A percentile compares a stretch with the other conserved stretches of the same genome.
These are phyloP conservation scores for Macaria liturata DNA, from an alignment of 2,888 invertebrate species.

Conservation along the genomic window DNA sequence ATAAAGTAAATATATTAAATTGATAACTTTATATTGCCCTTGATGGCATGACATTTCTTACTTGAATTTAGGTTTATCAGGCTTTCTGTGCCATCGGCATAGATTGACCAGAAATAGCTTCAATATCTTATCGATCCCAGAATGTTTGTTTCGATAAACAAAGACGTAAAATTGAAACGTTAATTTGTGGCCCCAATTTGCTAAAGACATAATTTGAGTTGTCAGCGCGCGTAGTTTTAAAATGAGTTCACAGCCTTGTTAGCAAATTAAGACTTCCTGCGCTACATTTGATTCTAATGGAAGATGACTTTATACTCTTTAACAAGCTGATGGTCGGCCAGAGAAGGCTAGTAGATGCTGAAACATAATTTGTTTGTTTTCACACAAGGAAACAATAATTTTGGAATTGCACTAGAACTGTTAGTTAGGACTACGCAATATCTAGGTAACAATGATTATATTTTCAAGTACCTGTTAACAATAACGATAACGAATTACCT, in stretches of 20 bases:
- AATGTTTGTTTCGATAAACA: too few species aligned
- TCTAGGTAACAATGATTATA: too few species aligned
- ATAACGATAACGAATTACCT: too few species aligned
- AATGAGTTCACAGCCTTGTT: slow-evolving; percentile 18
- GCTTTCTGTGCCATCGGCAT: slow-evolving; percentile 16
- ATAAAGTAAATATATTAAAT: too few species aligned
- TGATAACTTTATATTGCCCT: slow-evolving; percentile 8
- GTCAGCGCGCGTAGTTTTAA: slow-evolving; percentile 11
- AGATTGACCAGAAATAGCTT: slow-evolving; percentile 17
- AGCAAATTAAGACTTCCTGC: slow-evolving; percentile 19
- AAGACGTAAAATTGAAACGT: background rate
- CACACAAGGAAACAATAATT: too few species aligned
- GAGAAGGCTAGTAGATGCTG: background rate
- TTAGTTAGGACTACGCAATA: too few species aligned
- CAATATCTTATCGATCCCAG: slow-evolving; percentile 11
- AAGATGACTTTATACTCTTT: background rate
- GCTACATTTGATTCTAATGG: slow-evolving; percentile 4
- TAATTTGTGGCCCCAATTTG: background rate
- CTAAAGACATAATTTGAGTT: background rate
- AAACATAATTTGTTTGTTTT: too few species aligned
- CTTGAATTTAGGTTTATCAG: slow-evolving; percentile 10
- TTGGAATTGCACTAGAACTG: too few species aligned
- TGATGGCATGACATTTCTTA: slow-evolving; percentile 17
- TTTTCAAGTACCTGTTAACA: too few species aligned
- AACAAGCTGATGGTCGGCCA: background rate